These are phyloP conservation scores for Callyntrura sp. DNA, from an alignment of 2,888 invertebrate species.

Conservation along the genomic window DNA sequence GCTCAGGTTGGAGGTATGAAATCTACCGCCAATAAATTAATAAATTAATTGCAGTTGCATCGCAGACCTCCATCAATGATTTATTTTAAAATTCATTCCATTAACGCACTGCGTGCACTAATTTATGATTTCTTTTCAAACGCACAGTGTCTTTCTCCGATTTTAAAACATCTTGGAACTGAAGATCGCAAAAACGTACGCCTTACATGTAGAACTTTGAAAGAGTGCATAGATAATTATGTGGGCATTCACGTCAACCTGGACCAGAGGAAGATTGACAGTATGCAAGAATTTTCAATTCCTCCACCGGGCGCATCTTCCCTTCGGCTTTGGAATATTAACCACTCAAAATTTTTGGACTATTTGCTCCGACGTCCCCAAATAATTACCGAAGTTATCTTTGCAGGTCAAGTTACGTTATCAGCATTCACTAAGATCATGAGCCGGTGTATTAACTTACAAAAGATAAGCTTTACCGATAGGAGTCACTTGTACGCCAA, in stretches of 20 bases:
- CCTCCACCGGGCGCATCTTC: slow-evolving; percentile 61
- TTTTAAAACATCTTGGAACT: background rate
- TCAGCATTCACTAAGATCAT: slow-evolving; percentile 52
- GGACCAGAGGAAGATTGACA: slow-evolving; percentile 39
- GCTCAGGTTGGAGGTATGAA: slow-evolving; percentile 33
- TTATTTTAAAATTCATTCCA: background rate
- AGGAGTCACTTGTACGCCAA: slow-evolving; percentile 53
- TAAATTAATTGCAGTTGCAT: slow-evolving; percentile 4
- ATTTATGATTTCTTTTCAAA: background rate
- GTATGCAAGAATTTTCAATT: background rate
- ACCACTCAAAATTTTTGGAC: slow-evolving; percentile 46
- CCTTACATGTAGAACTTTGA: slow-evolving; percentile 50
- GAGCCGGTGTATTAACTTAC: slow-evolving; percentile 49
- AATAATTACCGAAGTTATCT: slow-evolving; percentile 21
- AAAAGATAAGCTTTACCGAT: slow-evolving; percentile 43
- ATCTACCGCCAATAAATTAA: no score
- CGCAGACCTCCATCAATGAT: no score
- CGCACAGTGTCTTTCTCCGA: slow-evolving; percentile 53
- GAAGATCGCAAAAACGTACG: slow-evolving; percentile 47
- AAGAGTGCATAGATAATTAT: slow-evolving; percentile 29
- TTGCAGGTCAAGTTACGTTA: slow-evolving; percentile 61
- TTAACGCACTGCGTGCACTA: background rate
- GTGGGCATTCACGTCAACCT: slow-evolving; percentile 55
- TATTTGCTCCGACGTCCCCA: slow-evolving; percentile 17
- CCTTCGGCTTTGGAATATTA: slow-evolving; percentile 53